Evolutionary conservation across 1,140 invertebrate genomes (phyloP), one percentile per base, ranked within the genome.

Genomic region (Periplaneta americana): DNA sequence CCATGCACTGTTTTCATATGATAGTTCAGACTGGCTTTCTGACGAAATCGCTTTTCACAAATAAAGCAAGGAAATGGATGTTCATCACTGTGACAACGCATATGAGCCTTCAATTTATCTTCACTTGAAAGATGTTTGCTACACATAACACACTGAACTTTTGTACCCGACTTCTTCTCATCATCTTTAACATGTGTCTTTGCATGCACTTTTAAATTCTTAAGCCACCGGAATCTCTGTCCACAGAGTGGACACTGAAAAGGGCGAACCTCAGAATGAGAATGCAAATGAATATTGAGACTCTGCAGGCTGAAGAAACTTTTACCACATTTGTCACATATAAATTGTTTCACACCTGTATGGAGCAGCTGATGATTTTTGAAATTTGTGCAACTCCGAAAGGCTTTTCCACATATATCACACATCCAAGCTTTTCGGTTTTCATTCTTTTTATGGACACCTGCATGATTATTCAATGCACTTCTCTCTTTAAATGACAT

Each of bases 401-500:
- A 78, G 13, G 4, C 39, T 39, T 78, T 78, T 34, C 77, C 77
- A 78, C 77, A 78, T 31, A 22, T 37, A 17, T 78, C 77, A 78
- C 77, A 78, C 9, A n/a, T 31, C 18, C 48, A 8, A 66, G 28
- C 9, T 28, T n/a, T 4, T 28, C 11, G 22, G 0, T 66, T 66
- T n/a, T 66, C 48, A 28, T 48, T 48, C 13, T 11, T 66, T 22
- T 22, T 11, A 18, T 78, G 77, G 17, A 78, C n/a, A 35, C 36
- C 35, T 37, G 11, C 13, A 78, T 78, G 77, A 0, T 31, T 28
- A 18, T 11, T 39, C 13, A 78, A 78, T 37, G 28, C 34, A 36
- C 32, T 66, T 66, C 11, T 78, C 74, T 79, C 83, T 17, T 85
- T 85, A 84, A 88, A 89, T 32, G 84, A 84, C 81, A 86, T 86